phyloP scores from a whole-genome alignment of 1,140 invertebrate genomes.

The Bombyx mandarina region DNA sequence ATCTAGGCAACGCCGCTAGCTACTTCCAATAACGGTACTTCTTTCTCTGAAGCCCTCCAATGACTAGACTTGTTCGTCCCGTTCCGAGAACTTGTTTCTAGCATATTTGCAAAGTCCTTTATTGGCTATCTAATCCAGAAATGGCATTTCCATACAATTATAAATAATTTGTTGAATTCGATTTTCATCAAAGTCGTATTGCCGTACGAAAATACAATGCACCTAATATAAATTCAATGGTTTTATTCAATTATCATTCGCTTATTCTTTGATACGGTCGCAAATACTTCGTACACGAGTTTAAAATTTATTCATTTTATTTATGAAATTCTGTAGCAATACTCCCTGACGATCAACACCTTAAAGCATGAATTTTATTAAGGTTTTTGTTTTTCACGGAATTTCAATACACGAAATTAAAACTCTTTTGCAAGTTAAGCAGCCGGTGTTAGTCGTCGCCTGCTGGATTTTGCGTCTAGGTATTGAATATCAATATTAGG shows the following conservation, averaged over 20 bases:
- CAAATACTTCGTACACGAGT: too few relatives aligned
- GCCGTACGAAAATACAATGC: too few relatives aligned
- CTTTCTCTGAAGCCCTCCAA: conserved; percentile 26
- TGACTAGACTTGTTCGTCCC: conserved; percentile 25
- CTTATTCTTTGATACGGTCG: conserved; percentile 26
- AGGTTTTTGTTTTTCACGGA: conserved; percentile 10
- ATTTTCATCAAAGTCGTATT: too few relatives aligned
- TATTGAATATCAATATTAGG: conserved; percentile 31
- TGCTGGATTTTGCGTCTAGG: conserved; percentile 7
- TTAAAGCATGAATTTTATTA: conserved; percentile 18
- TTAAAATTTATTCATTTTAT: too few relatives aligned
- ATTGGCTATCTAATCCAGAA: conserved; percentile 27
- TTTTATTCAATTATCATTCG: conserved; percentile 24
- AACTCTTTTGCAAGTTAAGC: conserved; percentile 5
- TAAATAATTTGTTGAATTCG: too few relatives aligned
- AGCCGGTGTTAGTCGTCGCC: too few relatives aligned
- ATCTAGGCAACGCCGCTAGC: conserved; percentile 40
- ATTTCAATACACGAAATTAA: conserved; percentile 3
- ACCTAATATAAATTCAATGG: background rate
- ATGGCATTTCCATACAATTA: conserved; percentile 17
- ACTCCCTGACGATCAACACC: too few relatives aligned
- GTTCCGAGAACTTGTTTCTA: conserved; percentile 34
- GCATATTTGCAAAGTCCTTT: conserved; percentile 24
- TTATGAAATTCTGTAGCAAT: too few relatives aligned
- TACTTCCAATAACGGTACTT: conserved; percentile 43